A percentile compares a stretch with the other conserved stretches of the same genome.
Conservation (phyloP, 2,797 vertebrate species). For the Macropodus opercularis region DNA sequence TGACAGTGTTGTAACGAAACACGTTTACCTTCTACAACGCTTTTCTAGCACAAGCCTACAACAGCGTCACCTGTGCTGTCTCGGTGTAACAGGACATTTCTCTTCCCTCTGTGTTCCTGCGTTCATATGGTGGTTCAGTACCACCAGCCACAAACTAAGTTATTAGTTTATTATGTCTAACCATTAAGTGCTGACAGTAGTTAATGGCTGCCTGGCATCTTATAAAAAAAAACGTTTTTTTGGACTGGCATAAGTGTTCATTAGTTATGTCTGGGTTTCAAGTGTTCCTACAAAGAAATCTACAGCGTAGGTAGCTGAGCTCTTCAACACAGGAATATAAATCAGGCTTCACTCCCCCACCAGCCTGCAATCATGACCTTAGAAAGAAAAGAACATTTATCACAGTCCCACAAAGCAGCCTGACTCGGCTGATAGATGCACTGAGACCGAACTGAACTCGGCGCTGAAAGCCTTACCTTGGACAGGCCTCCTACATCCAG, state of each 20-base stretch:
- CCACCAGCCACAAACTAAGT: background rate
- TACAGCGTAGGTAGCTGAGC: background rate
- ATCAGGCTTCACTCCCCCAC: conserved; percentile 11
- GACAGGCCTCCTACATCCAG: conserved; percentile 92
- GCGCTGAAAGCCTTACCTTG: conserved; percentile 82
- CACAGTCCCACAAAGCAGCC: conserved; percentile 8
- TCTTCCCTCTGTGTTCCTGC: background rate
- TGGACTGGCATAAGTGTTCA: background rate
- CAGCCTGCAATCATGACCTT: conserved; percentile 14
- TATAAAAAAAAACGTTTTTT: background rate
- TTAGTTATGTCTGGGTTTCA: background rate
- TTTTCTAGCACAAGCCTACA: background rate
- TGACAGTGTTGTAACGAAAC: too few relatives aligned
- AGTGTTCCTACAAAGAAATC: background rate
- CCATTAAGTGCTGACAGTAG: background rate
- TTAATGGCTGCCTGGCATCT: background rate
- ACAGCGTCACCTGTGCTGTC: too few relatives aligned
- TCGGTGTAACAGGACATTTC: background rate
- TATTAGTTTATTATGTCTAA: background rate
- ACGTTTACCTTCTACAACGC: background rate
- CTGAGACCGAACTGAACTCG: background rate
- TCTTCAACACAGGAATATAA: conserved; percentile 13
- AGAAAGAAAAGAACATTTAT: conserved; percentile 25
- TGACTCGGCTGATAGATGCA: background rate
- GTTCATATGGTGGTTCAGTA: background rate